These are phyloP conservation scores for Gallinago paraguaiae DNA, from an alignment of 2,113 vertebrate species.

Conservation along the genomic window DNA sequence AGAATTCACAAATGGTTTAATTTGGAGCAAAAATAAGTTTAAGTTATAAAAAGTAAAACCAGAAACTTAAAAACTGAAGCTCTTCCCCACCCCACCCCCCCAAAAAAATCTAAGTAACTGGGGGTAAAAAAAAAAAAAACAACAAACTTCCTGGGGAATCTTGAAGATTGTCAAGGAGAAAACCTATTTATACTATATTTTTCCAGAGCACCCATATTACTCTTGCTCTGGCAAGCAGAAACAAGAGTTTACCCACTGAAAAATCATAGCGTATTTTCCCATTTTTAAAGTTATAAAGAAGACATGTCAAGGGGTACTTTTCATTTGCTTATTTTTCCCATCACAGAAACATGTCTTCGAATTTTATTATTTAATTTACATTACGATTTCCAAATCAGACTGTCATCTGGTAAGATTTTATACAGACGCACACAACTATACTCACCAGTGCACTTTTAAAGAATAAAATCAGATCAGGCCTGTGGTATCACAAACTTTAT, in stretches of 20 bases:
- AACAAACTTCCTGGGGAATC: not conserved
- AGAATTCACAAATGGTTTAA: not conserved
- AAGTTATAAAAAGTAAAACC: not conserved
- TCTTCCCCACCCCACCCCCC: not conserved
- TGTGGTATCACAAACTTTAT: not conserved
- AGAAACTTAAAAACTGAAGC: not conserved
- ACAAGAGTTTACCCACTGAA: not conserved
- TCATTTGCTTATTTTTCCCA: not conserved
- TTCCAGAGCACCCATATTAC: not conserved
- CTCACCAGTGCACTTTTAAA: not conserved
- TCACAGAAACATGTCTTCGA: not conserved
- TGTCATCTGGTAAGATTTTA: not conserved
- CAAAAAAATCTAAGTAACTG: not conserved
- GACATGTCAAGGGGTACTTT: not conserved
- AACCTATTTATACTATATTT: not conserved
- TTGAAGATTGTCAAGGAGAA: not conserved
- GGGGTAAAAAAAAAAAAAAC: not conserved
- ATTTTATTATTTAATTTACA: not conserved
- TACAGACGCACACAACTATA: not conserved
- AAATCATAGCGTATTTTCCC: not conserved
- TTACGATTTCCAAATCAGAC: not conserved
- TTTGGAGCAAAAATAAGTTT: not conserved
- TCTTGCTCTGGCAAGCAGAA: not conserved
- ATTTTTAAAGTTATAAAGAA: not conserved
- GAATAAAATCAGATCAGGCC: not conserved